Percentiles rank a stretch among this genome's conserved stretches.
These are phyloP conservation scores for Dicrostonyx torquatus DNA, from an alignment of 2,797 vertebrate species.

Conservation along the genomic window DNA sequence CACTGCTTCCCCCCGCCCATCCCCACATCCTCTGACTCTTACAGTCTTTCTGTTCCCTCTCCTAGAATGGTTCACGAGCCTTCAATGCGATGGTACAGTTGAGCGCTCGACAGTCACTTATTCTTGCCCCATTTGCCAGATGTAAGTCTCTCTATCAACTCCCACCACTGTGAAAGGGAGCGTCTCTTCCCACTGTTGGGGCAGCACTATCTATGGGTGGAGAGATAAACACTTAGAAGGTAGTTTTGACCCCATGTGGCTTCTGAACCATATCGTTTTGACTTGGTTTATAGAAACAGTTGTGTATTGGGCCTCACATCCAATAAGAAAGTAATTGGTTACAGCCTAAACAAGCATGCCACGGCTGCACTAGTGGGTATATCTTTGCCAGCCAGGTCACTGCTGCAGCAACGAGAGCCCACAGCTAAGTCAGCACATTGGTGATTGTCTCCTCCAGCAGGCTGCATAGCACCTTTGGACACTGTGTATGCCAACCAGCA, in stretches of 20 bases:
- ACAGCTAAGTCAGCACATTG: neutral
- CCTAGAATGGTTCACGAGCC: neutral
- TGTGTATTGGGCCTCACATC: accelerated
- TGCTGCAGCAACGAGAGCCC: neutral
- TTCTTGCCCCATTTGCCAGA: neutral
- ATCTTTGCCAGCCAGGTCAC: neutral
- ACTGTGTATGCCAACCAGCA: neutral
- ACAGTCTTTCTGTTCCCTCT: neutral
- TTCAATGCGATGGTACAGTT: neutral
- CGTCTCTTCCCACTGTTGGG: neutral
- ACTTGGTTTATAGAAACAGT: neutral
- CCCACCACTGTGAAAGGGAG: neutral
- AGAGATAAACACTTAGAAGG: neutral
- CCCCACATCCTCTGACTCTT: neutral
- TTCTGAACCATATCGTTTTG: neutral
- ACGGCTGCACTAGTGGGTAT: neutral
- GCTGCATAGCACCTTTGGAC: no score
- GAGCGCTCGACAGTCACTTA: neutral
- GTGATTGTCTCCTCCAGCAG: no score
- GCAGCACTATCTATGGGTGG: no score
- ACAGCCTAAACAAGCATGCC: neutral
- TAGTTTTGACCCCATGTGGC: neutral
- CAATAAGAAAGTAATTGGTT: neutral
- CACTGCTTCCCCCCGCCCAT: neutral
- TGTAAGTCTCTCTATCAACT: neutral